Conservation (phyloP, 2,113 vertebrate species). For the Thymallus thymallus region DNA sequence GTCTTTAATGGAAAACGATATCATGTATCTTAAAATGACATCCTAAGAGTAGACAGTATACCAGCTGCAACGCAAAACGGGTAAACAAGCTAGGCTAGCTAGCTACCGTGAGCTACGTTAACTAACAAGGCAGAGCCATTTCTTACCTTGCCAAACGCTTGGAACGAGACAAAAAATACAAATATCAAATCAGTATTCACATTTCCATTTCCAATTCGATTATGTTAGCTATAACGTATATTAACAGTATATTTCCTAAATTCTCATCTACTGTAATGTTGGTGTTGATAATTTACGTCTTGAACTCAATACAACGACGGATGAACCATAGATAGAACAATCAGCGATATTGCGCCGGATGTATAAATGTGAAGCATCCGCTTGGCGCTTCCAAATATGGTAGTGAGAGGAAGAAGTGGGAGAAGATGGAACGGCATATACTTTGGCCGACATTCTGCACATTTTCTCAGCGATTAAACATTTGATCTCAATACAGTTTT, state of each 20-base stretch:
- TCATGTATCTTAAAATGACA: background rate
- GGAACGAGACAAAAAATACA: background rate
- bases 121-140: background rate
- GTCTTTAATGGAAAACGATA: too few relatives aligned
- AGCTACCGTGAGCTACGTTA: too few relatives aligned
- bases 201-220: background rate
- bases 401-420: too few relatives aligned
- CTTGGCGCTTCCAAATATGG: background rate
- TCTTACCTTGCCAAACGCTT: background rate
- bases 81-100: background rate
- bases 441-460: too few relatives aligned
- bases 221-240: background rate
- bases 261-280: background rate
- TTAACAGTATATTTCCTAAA: background rate
- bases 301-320: background rate
- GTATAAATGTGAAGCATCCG: background rate
- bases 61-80: background rate
- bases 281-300: background rate
- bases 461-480: too few relatives aligned
- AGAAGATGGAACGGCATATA: too few relatives aligned
- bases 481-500: too few relatives aligned
- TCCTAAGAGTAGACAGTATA: background rate
- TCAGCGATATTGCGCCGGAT: background rate
- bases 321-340: background rate
- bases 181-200: background rate